Conservation (phyloP, 2,888 invertebrate species). For the Drepanosiphum platanoidis region DNA sequence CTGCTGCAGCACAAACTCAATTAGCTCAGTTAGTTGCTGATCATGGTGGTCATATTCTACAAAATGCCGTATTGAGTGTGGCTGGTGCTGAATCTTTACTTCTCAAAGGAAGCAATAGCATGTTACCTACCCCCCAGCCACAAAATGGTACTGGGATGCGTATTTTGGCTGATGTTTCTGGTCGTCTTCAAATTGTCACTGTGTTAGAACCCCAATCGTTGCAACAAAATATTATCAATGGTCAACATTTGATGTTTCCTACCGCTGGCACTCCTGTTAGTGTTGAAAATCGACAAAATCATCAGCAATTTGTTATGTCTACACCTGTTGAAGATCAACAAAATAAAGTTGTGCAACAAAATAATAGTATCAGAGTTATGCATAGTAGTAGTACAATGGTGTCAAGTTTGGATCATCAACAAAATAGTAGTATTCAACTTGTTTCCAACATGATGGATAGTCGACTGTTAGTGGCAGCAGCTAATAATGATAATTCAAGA, state of each 20-base stretch:
- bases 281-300: conserved; percentile 58
- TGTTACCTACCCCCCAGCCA: conserved; percentile 61
- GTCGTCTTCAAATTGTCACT: conserved; percentile 62
- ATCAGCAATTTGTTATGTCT: conserved; percentile 55
- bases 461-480: conserved; percentile 47
- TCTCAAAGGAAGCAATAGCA: conserved; percentile 63
- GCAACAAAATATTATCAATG: conserved; percentile 59
- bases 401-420: conserved; percentile 59
- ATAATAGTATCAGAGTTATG: conserved; percentile 59
- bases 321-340: conserved; percentile 64
- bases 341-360: conserved; percentile 62
- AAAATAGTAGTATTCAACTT: conserved; percentile 58
- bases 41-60: conserved; percentile 65
- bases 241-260: conserved; percentile 58
- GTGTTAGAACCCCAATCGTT: conserved; percentile 58
- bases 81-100: conserved; percentile 65
- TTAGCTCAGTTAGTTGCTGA: conserved; percentile 66
- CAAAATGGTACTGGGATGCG: conserved; percentile 65
- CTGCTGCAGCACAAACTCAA: conserved; percentile 66
- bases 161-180: conserved; percentile 65
- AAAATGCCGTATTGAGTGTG: conserved; percentile 65
- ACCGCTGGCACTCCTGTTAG: conserved; percentile 47
- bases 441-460: conserved; percentile 58
- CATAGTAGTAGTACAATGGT: conserved; percentile 61
- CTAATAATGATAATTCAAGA: conserved; percentile 51